Conservation (phyloP, 2,113 vertebrate species). For the Dolichallabes microphthalmus region DNA sequence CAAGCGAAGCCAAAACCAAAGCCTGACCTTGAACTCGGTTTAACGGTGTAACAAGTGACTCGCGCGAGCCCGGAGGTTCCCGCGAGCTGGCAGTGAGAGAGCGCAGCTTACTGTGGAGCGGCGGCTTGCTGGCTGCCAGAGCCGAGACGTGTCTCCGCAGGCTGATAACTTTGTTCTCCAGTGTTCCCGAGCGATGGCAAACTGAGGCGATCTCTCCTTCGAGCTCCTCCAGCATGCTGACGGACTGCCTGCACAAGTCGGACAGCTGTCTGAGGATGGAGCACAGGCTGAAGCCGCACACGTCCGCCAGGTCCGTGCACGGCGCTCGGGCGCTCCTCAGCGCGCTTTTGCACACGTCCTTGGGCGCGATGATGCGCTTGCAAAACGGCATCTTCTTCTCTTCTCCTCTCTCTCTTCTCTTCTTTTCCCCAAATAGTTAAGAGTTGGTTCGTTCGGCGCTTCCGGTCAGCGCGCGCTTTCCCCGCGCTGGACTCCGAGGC, state of each 20-base stretch:
- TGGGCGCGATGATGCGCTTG: conserved; percentile 72
- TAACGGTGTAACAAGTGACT: conserved; percentile 26
- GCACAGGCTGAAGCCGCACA: conserved; percentile 69
- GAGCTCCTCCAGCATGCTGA: conserved; percentile 76
- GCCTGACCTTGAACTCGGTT: neutral
- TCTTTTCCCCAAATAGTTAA: too few species aligned
- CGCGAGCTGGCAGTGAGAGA: neutral
- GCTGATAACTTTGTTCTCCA: conserved; percentile 68
- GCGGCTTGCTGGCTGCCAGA: conserved; percentile 64
- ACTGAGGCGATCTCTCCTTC: conserved; percentile 71
- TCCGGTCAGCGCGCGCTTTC: conserved; percentile 27
- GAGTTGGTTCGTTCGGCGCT: too few species aligned
- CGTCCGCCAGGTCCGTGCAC: conserved; percentile 70
- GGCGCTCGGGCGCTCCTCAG: conserved; percentile 50
- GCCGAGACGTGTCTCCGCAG: conserved; percentile 68
- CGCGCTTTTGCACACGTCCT: conserved; percentile 67
- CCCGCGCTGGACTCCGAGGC: conserved; percentile 52
- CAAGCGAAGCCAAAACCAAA: neutral
- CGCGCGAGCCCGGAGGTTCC: neutral
- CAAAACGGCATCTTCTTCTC: conserved; percentile 72
- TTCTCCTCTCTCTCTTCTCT: neutral
- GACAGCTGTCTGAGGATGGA: conserved; percentile 75
- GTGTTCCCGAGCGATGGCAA: conserved; percentile 68
- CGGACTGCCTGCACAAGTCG: conserved; percentile 73
- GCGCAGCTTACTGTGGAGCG: conserved; percentile 64